Base-by-base conservation (phyloP, 2,888 invertebrate species). In the Noctua janthe region DNA sequence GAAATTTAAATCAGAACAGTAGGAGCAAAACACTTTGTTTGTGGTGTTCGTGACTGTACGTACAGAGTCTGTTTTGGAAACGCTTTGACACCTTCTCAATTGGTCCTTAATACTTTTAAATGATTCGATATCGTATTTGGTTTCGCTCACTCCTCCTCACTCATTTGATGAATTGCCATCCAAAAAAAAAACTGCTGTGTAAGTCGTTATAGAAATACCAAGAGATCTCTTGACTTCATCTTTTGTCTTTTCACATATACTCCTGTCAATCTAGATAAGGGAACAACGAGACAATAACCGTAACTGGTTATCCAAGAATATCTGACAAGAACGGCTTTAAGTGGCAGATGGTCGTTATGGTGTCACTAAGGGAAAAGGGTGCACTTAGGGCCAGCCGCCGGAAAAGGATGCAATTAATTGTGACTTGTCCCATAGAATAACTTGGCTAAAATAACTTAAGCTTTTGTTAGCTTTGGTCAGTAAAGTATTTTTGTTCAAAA, bases 381-480 rank as follows among this genome's bases (percentile, higher is more conserved):
- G 76, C 77, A 83, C 83, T 87, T 80, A 87, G n/a, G 6, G 43
- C 35, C 83, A 74, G 83, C 73, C 66, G 75, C 62, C 51, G 29
- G 71, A 56, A 82, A 81, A 72, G 76, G 79, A 76, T 82, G 74
- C 78, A 74, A 88, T 87, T 83, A 88, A 87, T 86, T 72, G 78
- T 79, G 56, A 62, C 4, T 17, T 74, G 56, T 56, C 71, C 66
- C 49, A 67, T 71, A 59, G 29, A 49, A 54, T 62, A 3, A 69
- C 59, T 64, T 59, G 35, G 47, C 8, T 10, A 59, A 69, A 56
- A 73, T 82, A 76, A 74, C 49, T 75, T 74, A 6, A 29, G 39
- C 29, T 71, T 73, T 29, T 67, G 54, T 66, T 76, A 47, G 20
- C 64, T 10, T 35, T 47, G 8, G 43, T 35, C 35, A 10, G 54